Conservation (phyloP, 2,888 invertebrate genomes). For the Drosophila putrida region DNA sequence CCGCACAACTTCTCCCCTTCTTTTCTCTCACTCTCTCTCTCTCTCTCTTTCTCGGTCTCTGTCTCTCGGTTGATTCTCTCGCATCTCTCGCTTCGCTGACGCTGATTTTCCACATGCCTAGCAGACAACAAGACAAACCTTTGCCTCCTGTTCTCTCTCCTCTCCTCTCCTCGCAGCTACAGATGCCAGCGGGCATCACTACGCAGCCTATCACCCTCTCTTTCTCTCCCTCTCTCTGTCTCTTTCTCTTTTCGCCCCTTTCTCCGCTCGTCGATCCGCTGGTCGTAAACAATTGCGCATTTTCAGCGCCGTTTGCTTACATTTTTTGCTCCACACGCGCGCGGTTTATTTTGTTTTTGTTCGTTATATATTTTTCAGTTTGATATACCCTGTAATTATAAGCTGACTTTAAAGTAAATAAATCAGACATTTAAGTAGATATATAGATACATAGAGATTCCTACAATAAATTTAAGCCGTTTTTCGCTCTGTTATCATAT, state of each 20-base stretch:
- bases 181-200: conserved; percentile 44
- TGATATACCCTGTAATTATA: conserved; percentile 30
- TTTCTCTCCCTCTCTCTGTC: not conserved
- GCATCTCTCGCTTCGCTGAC: conserved; percentile 56
- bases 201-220: conserved; percentile 38
- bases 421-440: not conserved
- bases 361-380: conserved; percentile 53
- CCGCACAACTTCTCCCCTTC: conserved; percentile 7
- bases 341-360: conserved; percentile 30
- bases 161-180: conserved; percentile 13
- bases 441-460: too few species aligned
- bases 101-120: conserved; percentile 77
- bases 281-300: conserved; percentile 79
- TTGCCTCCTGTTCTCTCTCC: conserved; percentile 3
- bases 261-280: conserved; percentile 19
- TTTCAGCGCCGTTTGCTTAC: conserved; percentile 78
- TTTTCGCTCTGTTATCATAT: too few species aligned
- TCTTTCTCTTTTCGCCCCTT: not conserved
- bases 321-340: conserved; percentile 51
- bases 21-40: not conserved
- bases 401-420: not conserved
- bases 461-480: too few species aligned
- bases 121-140: conserved; percentile 68
- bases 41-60: conserved; percentile 1
- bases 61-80: conserved; percentile 10